Percentiles rank a stretch among this genome's conserved stretches.
Evolutionary conservation across 2,797 vertebrate species (phyloP).

Genomic region (Phoxinus dragarum): DNA sequence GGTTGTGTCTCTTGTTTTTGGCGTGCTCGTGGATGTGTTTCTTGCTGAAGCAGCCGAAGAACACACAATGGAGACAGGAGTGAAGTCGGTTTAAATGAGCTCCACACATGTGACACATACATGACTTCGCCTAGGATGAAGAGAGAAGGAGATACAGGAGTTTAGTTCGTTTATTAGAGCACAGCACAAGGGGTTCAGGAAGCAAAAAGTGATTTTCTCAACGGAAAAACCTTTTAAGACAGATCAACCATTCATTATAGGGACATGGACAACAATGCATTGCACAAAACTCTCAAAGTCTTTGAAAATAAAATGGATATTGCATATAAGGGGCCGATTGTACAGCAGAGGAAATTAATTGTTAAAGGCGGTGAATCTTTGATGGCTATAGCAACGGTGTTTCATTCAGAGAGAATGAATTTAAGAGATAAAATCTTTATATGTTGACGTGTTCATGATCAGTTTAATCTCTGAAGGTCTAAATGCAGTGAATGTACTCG

Average conservation of each 20-base stretch:
- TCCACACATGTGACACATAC: constrained; percentile 97
- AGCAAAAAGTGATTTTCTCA: not conserved
- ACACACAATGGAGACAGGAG: constrained; percentile 98
- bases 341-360: too few relatives aligned
- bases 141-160: constrained; percentile 8
- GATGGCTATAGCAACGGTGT: not conserved
- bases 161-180: not conserved
- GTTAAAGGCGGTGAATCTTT: not conserved
- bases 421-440: not conserved
- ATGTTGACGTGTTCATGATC: not conserved
- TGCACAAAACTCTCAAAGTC: not conserved
- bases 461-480: too few relatives aligned
- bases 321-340: too few relatives aligned
- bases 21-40: constrained; percentile 99
- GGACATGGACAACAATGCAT: not conserved
- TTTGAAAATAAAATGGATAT: too few relatives aligned
- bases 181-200: not conserved
- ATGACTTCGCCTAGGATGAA: constrained; percentile 90
- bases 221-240: not conserved
- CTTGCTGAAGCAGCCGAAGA: constrained; percentile 98
- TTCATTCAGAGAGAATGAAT: not conserved
- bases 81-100: constrained; percentile 96
- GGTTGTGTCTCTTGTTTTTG: constrained; percentile 95
- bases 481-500: too few relatives aligned
- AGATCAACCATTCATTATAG: not conserved